Conservation (phyloP, 2,113 vertebrate species). For the Dunckerocampus dactyliophorus region DNA sequence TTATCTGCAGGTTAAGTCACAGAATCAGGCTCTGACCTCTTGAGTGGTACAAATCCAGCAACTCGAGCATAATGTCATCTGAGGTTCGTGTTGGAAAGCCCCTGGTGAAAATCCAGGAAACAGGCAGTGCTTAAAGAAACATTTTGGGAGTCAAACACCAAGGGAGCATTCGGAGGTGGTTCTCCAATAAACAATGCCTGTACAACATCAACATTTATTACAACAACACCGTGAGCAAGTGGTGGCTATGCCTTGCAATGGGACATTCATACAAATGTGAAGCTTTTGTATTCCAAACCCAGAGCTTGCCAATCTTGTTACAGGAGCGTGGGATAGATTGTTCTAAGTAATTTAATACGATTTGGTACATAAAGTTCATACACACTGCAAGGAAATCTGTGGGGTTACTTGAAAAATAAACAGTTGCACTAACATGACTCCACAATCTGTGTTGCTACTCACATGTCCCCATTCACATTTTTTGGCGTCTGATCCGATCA, state of each 20-base stretch:
- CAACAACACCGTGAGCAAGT: neutral
- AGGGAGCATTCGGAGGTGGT: conserved; percentile 9
- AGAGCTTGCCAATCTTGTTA: neutral
- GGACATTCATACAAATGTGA: conserved; percentile 11
- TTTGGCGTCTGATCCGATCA: too few species aligned
- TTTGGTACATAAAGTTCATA: neutral
- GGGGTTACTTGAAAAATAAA: neutral
- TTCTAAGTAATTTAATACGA: neutral
- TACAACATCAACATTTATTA: neutral
- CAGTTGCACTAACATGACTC: too few species aligned
- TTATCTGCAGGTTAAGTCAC: conserved; percentile 41
- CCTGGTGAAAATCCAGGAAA: conserved; percentile 46
- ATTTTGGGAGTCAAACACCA: conserved; percentile 22
- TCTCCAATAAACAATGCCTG: conserved; percentile 1
- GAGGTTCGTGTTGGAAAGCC: conserved; percentile 43
- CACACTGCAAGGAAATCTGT: neutral
- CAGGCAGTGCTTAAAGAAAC: conserved; percentile 32
- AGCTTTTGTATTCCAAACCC: neutral
- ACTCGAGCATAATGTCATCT: conserved; percentile 38
- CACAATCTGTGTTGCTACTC: too few species aligned
- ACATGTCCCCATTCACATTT: too few species aligned
- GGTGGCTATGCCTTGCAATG: neutral
- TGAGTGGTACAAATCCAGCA: conserved; percentile 49
- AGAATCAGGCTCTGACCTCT: conserved; percentile 38
- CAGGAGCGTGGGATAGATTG: neutral